Evolutionary conservation across 2,113 vertebrate genomes (phyloP), one percentile per base, ranked within the genome.

Genomic region (Cygnus buccinator): DNA sequence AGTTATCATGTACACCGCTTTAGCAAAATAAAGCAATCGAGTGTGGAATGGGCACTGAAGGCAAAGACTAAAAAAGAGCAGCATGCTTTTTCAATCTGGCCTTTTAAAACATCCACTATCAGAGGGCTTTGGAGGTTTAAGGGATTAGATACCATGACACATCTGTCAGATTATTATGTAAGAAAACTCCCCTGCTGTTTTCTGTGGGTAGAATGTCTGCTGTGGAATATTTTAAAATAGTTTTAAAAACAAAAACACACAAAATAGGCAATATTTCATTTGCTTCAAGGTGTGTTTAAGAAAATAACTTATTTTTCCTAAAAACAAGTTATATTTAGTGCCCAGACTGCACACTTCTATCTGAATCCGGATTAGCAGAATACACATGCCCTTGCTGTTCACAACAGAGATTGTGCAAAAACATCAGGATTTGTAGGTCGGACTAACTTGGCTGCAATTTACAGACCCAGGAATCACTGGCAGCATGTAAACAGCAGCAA

Each of bases 131-230:
- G 96, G 97, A 96, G 98, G 97, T 97, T 98, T 98, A 98, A 98
- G 94, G 97, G 98, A 98, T 98, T 98, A 98, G 97, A 97, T 93
- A 98, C 97, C 97, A 97, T 97, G 97, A 97, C 98, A 98, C 98
- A 98, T 98, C 98, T 98, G 98, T 98, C 97, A 98, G 98, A 98
- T 97, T 97, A 98, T 98, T 98, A 98, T 98, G 94, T 98, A 98
- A 98, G 97, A 97, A 98, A 97, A 93, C 52, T 35, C 87, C 95
- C 97, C 97, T 94, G 97, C 98, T 98, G 97, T 95, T 97, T 98
- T 97, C 97, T 95, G 93, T 88, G 54, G 93, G 78, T 93, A 96
- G 71, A 95, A 94, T 52, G 46, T 93, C 95, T 94, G 94, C 93
- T 95, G 66, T 96, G 81, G 78, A 95, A 97, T 97, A 97, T 96